Conservation (phyloP, 2,888 invertebrate genomes). For the Saturnia pavonia region DNA sequence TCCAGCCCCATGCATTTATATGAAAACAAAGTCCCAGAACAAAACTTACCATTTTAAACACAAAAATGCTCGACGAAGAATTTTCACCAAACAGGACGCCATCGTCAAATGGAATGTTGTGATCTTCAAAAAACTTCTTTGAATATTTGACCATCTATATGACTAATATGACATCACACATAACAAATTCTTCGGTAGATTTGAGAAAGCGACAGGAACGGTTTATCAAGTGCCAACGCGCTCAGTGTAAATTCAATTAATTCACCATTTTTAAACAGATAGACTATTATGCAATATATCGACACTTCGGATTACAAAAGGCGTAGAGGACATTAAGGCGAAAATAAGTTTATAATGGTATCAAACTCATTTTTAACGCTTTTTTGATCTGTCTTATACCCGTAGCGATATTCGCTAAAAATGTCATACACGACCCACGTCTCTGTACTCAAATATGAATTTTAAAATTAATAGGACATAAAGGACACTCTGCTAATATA, state of each 20-base stretch:
- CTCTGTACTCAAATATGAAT: too few species aligned
- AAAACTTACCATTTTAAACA: conserved; percentile 55
- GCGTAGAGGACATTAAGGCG: too few species aligned
- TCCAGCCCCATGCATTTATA: conserved; percentile 56
- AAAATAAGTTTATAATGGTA: too few species aligned
- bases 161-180: conserved; percentile 11
- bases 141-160: neutral
- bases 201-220: conserved; percentile 6
- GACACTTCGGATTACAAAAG: too few species aligned
- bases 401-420: too few species aligned
- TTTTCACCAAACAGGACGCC: conserved; percentile 18
- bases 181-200: conserved; percentile 7
- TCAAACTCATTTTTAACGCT: too few species aligned
- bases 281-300: neutral
- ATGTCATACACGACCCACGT: too few species aligned
- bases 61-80: conserved; percentile 17
- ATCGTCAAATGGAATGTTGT: conserved; percentile 14
- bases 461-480: too few species aligned
- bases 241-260: conserved; percentile 8
- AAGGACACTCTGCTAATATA: too few species aligned
- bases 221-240: neutral
- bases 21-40: conserved; percentile 49
- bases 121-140: conserved; percentile 18
- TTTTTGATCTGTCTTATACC: too few species aligned
- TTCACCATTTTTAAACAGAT: neutral